A percentile compares a stretch with the other conserved stretches of the same genome.
Conservation (phyloP, 2,113 vertebrate species). For the Amblyornis subalaris region DNA sequence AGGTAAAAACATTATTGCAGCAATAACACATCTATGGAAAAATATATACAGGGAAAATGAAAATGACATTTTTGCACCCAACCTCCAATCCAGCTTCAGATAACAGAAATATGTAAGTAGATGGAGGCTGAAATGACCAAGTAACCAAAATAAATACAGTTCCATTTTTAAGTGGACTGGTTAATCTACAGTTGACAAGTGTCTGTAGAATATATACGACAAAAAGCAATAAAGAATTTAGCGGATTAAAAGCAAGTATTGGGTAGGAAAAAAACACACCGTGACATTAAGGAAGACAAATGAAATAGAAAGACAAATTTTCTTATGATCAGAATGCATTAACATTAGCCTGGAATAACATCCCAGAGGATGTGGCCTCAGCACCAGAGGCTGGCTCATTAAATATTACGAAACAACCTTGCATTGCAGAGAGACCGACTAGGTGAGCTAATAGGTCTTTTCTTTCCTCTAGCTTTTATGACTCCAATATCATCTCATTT, state of each 20-base stretch:
- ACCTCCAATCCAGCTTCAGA: neutral
- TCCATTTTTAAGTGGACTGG: neutral
- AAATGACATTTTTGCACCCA: neutral
- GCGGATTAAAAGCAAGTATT: neutral
- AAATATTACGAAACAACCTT: constrained; percentile 51
- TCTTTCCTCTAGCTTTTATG: constrained; percentile 10
- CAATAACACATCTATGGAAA: neutral
- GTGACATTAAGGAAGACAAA: neutral
- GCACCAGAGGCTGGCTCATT: constrained; percentile 43
- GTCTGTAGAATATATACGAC: neutral
- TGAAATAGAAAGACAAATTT: constrained; percentile 7
- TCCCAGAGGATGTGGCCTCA: constrained; percentile 35
- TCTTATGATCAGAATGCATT: constrained; percentile 8
- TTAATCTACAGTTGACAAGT: neutral
- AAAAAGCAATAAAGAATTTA: neutral
- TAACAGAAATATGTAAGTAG: neutral
- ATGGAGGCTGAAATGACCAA: neutral
- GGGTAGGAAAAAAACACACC: neutral
- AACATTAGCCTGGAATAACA: constrained; percentile 17
- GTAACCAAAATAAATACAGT: neutral
- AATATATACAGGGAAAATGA: neutral
- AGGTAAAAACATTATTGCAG: neutral
- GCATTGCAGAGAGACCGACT: constrained; percentile 4
- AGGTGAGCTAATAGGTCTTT: constrained; percentile 52
- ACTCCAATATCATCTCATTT: constrained; percentile 48